These are phyloP conservation scores for Myotis myotis DNA, from an alignment of 2,797 vertebrate species.

Conservation along the genomic window DNA sequence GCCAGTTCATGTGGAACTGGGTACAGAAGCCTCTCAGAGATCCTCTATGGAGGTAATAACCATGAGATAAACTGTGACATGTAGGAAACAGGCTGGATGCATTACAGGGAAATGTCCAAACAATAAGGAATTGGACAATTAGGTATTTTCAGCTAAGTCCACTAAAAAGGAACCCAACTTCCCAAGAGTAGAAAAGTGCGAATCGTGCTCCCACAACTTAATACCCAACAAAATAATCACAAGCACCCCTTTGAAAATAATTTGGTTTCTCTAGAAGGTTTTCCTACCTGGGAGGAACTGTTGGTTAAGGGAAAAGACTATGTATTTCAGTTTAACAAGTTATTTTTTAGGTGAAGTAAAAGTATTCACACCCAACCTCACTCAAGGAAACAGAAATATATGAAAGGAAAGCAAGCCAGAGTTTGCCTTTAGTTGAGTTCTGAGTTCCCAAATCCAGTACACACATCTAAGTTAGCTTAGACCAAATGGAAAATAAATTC, in stretches of 20 bases:
- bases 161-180: neutral
- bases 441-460: neutral
- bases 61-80: neutral
- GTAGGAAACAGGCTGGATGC: neutral
- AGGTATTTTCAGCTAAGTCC: neutral
- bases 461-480: neutral
- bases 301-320: neutral
- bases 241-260: neutral
- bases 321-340: neutral
- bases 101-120: neutral
- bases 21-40: neutral
- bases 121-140: neutral
- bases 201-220: neutral
- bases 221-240: neutral
- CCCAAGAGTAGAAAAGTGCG: neutral
- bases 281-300: neutral
- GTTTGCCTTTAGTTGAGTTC: neutral
- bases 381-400: neutral
- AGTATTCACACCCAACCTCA: neutral
- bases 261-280: neutral
- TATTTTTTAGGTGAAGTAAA: neutral
- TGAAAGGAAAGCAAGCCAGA: neutral
- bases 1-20: neutral
- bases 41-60: neutral
- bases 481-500: neutral